Base-by-base conservation (phyloP, 2,113 vertebrate genomes). In the Hyperoodon ampullatus region DNA sequence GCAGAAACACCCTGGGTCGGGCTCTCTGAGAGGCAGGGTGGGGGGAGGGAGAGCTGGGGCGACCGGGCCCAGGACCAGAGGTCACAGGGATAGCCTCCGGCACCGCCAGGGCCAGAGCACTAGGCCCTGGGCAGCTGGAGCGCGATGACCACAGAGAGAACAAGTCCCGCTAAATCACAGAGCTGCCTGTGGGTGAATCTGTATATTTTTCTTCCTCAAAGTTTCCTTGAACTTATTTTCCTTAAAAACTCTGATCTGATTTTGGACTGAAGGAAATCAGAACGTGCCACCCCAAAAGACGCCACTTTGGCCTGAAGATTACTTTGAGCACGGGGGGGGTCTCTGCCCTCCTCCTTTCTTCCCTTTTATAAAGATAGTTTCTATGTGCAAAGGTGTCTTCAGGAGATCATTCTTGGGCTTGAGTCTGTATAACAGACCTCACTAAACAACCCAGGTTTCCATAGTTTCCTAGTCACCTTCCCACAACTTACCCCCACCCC, bases 31-130 rank as follows among this genome's bases (percentile, higher is more conserved):
- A 24, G 12, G 60, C 28, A 10, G 33, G 10, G 88, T 24, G 1
- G n/a, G 63, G 11, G 35, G 35, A 82, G 35, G 77, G 28, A 53
- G 24, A 74, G 19, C 4, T 2, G 1, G 2, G 16, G 4, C 0
- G 10, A 28, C 55, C 1, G 1, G 2, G 12, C 15, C 30, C 1
- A 1, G 50, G 66, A 9, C 53, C 2, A 14, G 14, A 63, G 35
- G 39, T 18, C 33, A 1, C 13, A 1, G 28, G 53, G n/a, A n/a
- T 12, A 19, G 53, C 53, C 0, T 0, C 30, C 58, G 2, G 6
- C 53, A 12, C 53, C 4, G 7, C 65, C 1, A 26, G 1, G 15
- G 19, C 50, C 15, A 0, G 30, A 82, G 53, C 18, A 4, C 21
- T 11, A 8, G 39, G 65, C 55, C 33, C 74, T 1, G 55, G 42